Conservation (phyloP, 2,888 invertebrate genomes). For the Clitarchus hookeri region DNA sequence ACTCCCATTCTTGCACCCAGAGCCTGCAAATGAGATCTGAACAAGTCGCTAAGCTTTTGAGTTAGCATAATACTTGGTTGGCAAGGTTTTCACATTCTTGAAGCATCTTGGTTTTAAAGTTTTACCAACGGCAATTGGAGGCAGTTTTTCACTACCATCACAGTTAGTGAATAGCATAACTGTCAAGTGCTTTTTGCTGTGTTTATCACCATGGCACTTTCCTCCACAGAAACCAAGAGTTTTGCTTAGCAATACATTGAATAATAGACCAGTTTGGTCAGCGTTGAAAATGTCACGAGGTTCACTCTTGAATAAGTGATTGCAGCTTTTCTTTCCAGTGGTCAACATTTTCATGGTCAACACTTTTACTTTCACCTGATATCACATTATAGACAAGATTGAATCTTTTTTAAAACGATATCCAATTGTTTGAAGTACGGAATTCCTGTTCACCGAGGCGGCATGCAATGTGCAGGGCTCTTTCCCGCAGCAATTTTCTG, state of each 20-base stretch:
- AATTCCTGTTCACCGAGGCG: slow-evolving; percentile 10
- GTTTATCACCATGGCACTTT: slow-evolving; percentile 19
- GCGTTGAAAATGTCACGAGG: not conserved
- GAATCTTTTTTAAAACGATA: slow-evolving; percentile 17
- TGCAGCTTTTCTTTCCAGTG: not conserved
- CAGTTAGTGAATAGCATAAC: slow-evolving; percentile 12
- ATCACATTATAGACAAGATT: not conserved
- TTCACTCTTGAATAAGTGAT: not conserved
- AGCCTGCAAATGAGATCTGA: slow-evolving; percentile 6
- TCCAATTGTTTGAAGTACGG: not conserved
- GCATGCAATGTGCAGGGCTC: not conserved
- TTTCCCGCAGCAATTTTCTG: not conserved
- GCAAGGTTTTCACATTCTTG: slow-evolving; percentile 30
- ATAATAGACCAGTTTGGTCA: not conserved
- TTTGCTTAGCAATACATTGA: not conserved
- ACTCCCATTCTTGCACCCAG: slow-evolving; percentile 32
- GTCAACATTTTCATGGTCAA: not conserved
- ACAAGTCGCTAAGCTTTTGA: slow-evolving; percentile 22
- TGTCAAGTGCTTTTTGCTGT: not conserved
- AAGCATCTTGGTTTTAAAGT: slow-evolving; percentile 30
- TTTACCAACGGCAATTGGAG: slow-evolving; percentile 33
- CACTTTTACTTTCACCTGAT: not conserved
- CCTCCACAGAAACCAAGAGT: slow-evolving; percentile 1
- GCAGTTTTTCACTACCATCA: slow-evolving; percentile 34
- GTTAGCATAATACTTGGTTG: slow-evolving; percentile 30